Percentiles rank a stretch among this genome's conserved stretches.
phyloP scores from a whole-genome alignment of 2,797 vertebrate species.

The Argentina silus region DNA sequence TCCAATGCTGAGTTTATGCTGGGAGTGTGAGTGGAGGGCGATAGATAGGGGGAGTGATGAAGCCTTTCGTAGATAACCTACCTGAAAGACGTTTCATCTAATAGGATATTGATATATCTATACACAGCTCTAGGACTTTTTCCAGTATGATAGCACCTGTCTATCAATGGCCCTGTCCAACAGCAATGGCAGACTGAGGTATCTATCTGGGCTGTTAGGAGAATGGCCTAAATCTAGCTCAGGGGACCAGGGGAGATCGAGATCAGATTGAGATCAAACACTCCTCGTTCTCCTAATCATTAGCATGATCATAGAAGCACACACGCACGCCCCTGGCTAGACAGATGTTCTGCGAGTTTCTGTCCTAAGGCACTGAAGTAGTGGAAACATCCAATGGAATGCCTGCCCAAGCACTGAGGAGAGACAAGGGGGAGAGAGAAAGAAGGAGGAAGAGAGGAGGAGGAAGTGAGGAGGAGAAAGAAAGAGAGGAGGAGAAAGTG shows the following conservation, averaged over 20 bases:
- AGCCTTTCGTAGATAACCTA: not conserved
- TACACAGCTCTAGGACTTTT: not conserved
- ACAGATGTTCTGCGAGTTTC: slow-evolving; percentile 3
- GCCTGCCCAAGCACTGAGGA: not conserved
- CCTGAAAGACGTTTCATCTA: not conserved
- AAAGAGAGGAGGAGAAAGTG: slow-evolving; percentile 10
- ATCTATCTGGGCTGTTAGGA: not conserved
- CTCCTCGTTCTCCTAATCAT: slow-evolving; percentile 5
- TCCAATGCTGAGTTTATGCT: no score
- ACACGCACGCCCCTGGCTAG: not conserved
- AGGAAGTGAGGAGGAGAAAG: not conserved
- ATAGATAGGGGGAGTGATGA: not conserved
- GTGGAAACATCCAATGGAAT: not conserved
- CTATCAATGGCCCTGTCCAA: not conserved
- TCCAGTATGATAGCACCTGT: not conserved
- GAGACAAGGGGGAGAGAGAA: not conserved
- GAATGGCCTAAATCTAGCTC: slow-evolving; percentile 1
- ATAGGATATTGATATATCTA: not conserved
- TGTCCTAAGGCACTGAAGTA: not conserved
- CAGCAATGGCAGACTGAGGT: not conserved
- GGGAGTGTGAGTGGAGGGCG: not conserved
- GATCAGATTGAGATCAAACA: slow-evolving; percentile 19
- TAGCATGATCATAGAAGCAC: slow-evolving; percentile 4
- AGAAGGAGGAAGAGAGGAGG: not conserved
- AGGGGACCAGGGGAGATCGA: not conserved